Conservation (phyloP, 2,888 invertebrate species). For the Tethea ocularis region DNA sequence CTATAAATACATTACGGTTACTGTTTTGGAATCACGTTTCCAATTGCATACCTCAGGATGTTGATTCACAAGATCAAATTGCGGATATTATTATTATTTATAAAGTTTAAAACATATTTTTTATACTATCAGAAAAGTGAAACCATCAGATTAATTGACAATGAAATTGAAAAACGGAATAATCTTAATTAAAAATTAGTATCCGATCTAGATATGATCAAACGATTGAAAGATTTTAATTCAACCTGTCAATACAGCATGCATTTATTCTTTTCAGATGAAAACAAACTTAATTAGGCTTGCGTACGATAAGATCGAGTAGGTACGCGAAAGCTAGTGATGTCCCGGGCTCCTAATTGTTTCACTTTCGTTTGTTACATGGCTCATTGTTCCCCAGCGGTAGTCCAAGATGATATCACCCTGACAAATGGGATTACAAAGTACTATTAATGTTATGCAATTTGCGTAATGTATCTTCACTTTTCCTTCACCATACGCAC, state of each 20-base stretch:
- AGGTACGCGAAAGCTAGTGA: constrained; percentile 59
- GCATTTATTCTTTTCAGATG: constrained; percentile 25
- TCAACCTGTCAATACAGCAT: constrained; percentile 42
- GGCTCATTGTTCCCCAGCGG: constrained; percentile 57
- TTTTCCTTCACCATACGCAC: constrained; percentile 36
- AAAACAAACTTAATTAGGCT: constrained; percentile 35
- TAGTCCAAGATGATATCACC: constrained; percentile 63
- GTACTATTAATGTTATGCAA: constrained; percentile 63
- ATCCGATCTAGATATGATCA: constrained; percentile 43
- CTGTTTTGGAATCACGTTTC: constrained; percentile 8
- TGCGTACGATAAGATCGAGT: constrained; percentile 38
- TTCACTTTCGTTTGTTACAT: constrained; percentile 73
- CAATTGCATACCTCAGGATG: constrained; percentile 21
- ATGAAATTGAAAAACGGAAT: constrained; percentile 26
- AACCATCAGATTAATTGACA: constrained; percentile 26
- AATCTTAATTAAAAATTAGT: constrained; percentile 46
- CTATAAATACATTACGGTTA: constrained; percentile 26
- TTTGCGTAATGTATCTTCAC: constrained; percentile 57
- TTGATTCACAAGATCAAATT: constrained; percentile 17
- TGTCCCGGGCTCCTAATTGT: constrained; percentile 70
- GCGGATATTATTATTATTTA: neutral
- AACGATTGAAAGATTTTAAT: constrained; percentile 49
- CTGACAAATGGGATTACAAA: constrained; percentile 71
- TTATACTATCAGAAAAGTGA: constrained; percentile 8
- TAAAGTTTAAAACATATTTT: constrained; percentile 6